Conservation (phyloP, 2,113 vertebrate species). For the Malurus elegans region DNA sequence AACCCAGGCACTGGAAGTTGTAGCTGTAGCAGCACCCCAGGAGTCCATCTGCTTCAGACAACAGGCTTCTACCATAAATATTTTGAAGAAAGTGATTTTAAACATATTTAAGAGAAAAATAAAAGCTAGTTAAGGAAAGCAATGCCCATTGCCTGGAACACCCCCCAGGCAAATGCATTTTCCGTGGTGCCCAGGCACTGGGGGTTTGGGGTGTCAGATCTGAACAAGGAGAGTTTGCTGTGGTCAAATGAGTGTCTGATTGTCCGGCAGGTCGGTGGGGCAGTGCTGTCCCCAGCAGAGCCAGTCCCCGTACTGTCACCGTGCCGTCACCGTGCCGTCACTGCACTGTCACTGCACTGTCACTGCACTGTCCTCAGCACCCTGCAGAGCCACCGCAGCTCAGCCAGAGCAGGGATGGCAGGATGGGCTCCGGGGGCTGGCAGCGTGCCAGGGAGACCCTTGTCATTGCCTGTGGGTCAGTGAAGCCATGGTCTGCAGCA, state of each 20-base stretch:
- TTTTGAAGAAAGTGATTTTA: not conserved
- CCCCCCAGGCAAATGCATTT: not conserved
- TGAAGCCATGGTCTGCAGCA: not conserved
- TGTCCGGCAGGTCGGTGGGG: accelerated
- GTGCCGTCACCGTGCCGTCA: not conserved
- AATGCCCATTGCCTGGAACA: not conserved
- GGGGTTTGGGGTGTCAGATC: accelerated
- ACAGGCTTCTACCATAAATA: not conserved
- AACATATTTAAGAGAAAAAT: not conserved
- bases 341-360: not conserved
- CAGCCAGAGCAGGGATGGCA: not conserved
- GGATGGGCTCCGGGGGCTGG: not conserved
- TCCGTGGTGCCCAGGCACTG: accelerated
- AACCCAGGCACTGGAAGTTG: not conserved
- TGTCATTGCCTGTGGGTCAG: not conserved
- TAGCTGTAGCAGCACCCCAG: not conserved
- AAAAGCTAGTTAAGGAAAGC: not conserved
- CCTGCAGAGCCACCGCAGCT: not conserved
- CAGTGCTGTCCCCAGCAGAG: not conserved
- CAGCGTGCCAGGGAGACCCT: not conserved
- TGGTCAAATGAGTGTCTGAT: not conserved
- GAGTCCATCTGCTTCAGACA: not conserved
- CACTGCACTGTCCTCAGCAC: not conserved
- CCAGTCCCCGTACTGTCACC: not conserved
- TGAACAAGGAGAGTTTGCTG: not conserved